These are phyloP conservation scores for Naso thynnoides DNA, from an alignment of 2,797 vertebrate genomes.

Conservation along the genomic window DNA sequence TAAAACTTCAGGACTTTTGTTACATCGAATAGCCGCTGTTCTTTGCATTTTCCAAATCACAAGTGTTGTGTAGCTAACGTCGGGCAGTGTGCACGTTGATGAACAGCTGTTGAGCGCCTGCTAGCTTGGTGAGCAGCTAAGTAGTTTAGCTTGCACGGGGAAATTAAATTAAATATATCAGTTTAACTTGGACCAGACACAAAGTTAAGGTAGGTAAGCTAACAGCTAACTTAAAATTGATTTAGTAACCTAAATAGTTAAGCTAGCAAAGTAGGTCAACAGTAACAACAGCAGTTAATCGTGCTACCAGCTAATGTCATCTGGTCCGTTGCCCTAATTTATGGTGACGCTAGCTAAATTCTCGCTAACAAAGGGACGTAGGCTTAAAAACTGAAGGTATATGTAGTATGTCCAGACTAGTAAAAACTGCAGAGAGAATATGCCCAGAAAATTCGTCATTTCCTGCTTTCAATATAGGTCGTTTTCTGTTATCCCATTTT, in stretches of 20 bases:
- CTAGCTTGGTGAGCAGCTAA: neutral
- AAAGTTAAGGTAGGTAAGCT: neutral
- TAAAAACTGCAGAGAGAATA: no score
- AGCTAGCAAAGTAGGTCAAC: conserved; percentile 53
- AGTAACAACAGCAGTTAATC: no score
- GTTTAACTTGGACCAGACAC: rapidly evolving
- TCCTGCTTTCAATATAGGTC: conserved; percentile 9
- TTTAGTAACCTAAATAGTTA: conserved; percentile 16
- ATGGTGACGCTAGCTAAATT: neutral
- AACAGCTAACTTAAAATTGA: neutral
- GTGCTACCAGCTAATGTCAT: conserved; percentile 17
- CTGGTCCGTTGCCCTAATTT: neutral
- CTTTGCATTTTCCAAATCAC: conserved; percentile 3
- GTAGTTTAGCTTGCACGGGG: neutral
- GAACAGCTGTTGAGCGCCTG: conserved; percentile 22
- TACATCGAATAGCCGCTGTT: neutral
- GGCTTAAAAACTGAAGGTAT: neutral
- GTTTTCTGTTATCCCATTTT: neutral
- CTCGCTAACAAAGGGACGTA: neutral
- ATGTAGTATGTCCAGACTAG: no score
- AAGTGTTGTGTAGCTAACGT: neutral
- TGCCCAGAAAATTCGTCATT: neutral
- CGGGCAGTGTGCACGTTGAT: neutral
- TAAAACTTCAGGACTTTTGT: neutral
- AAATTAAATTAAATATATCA: neutral